Evolutionary conservation across 1,140 invertebrate genomes (phyloP), one percentile per base, ranked within the genome.

Genomic region (Neelides sp.): DNA sequence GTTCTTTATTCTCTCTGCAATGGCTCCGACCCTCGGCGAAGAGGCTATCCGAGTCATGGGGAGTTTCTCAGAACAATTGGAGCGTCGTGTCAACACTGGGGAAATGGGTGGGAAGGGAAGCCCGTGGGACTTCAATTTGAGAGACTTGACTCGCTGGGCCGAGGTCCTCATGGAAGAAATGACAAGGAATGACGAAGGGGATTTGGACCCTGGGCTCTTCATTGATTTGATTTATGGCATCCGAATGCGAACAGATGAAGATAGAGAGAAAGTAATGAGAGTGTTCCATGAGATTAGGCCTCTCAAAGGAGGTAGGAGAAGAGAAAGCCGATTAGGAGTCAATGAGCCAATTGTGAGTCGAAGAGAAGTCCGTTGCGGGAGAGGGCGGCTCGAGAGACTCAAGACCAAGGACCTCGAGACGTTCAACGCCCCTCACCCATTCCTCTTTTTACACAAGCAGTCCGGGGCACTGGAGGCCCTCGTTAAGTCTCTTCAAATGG

Each of bases 41-140:
- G 49, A 65, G 3, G 50, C 83, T 8, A 66, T 92, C 12, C 55
- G 67, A 1, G 74, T 73, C 45, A 89, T 97, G 77, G 79, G 95
- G 0, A 62, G 71, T 26, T 94, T 96, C 61, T 94, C 90, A 61
- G 71, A 75, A 45, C 69, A 69, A 68, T 68, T 94, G 10, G 80
- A 59, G 77, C 78, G 43, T 74, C 80, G 30, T 51, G 51, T 35
- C 13, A 20, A 66, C 75, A 24, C n/a, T 61, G 71, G 28, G 71
- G 76, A 56, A 63, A 66, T 23, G 91, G 82, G 75, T 85, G 80
- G 1, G 54, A 73, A 70, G 64, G 90, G 91, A 4, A 77, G 81
- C 1, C 92, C 92, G 0, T 98, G 88, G 82, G 95, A 98, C 67
- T 90, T 96, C 68, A 99, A 99, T 72, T 69, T 99, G 27, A 74